These are phyloP conservation scores for Entosphenus tridentatus DNA, from an alignment of 2,113 vertebrate genomes.

Conservation along the genomic window DNA sequence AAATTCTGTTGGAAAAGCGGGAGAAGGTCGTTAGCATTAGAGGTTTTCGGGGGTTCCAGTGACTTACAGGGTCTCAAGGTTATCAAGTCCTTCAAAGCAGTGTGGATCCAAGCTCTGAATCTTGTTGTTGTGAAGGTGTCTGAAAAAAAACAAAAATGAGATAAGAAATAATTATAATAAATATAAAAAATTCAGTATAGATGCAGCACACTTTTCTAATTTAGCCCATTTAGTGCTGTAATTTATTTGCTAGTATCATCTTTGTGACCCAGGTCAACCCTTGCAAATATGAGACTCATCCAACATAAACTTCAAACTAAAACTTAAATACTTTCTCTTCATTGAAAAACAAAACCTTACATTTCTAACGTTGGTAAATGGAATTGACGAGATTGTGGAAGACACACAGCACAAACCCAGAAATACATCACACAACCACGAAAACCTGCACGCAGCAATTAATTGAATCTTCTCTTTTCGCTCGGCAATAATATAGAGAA, in stretches of 20 bases:
- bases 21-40: too few species aligned
- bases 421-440: too few species aligned
- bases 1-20: too few species aligned
- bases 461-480: too few species aligned
- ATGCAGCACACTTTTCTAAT: too few species aligned
- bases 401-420: too few species aligned
- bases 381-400: too few species aligned
- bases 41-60: too few species aligned
- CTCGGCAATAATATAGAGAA: too few species aligned
- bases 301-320: background rate
- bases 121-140: constrained; percentile 94
- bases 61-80: constrained; percentile 89
- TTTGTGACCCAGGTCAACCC: background rate
- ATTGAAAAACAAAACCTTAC: background rate
- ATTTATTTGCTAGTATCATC: background rate
- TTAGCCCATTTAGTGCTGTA: too few species aligned
- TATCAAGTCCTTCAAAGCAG: constrained; percentile 65
- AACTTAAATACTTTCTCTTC: background rate
- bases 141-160: constrained; percentile 15
- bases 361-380: background rate
- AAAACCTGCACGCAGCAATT: too few species aligned
- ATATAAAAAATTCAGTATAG: background rate
- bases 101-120: constrained; percentile 54
- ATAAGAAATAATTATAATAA: background rate
- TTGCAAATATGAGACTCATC: background rate